Evolutionary conservation across 2,888 invertebrate genomes (phyloP).

Genomic region (Cantharis rufa): DNA sequence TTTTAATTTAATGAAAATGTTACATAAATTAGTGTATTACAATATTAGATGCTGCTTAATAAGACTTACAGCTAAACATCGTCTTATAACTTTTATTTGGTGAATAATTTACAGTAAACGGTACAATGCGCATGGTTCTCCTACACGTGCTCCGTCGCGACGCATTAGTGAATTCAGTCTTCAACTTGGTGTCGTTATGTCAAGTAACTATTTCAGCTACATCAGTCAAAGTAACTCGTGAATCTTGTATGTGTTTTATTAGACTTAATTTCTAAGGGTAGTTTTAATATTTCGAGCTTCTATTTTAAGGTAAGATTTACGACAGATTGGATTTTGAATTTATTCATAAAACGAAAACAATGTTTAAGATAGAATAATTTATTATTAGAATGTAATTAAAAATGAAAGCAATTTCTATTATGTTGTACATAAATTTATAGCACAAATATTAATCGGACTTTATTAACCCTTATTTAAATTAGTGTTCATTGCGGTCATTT

Average conservation of each 20-base stretch:
- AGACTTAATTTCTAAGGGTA: neutral
- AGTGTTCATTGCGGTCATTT: constrained; percentile 2
- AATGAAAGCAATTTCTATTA: neutral
- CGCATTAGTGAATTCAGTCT: constrained; percentile 33
- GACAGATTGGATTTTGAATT: neutral
- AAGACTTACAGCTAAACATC: neutral
- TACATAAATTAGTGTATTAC: neutral
- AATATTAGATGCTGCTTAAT: neutral
- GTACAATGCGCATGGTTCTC: constrained; percentile 32
- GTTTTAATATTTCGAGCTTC: neutral
- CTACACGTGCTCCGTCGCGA: constrained; percentile 37
- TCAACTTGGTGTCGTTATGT: constrained; percentile 29
- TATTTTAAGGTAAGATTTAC: neutral
- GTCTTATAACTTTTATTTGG: neutral
- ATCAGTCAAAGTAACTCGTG: constrained; percentile 12
- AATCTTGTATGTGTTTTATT: constrained; percentile 11
- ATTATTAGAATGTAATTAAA: neutral
- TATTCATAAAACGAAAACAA: neutral
- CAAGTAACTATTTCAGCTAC: neutral
- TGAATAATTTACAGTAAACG: neutral
- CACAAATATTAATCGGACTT: neutral
- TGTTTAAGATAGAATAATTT: neutral
- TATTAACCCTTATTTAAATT: constrained; percentile 15
- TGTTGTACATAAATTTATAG: neutral
- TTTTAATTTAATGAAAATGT: neutral